Evolutionary conservation across 2,888 invertebrate species (phyloP), one percentile per base, ranked within the genome.

Genomic region (Pterostichus madidus): DNA sequence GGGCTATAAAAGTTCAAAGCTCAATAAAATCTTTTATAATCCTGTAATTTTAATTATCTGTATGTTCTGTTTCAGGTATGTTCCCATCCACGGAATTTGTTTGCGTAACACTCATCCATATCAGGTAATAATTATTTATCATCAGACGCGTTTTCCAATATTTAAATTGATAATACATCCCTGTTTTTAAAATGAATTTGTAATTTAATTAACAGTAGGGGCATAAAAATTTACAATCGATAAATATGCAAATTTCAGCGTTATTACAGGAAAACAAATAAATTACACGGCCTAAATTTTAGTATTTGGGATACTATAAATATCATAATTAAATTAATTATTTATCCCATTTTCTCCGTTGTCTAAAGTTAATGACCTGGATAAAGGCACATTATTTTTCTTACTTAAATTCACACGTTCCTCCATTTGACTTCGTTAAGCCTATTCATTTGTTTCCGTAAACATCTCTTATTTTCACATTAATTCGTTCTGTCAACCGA

Each of bases 381-480:
- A 64, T 35, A 64, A 64, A 64, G n/a, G 44, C 15, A 71, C 68
- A 71, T 71, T 44, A 71, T 71, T 44, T 71, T 39, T 44, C 68
- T 71, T 71, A 39, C 68, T 71, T 71, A 44, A 71, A 39, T 71
- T 71, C 68, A 71, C 68, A 71, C 68, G 68, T 71, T 17, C 68
- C 44, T 39, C 68, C 68, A 71, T 71, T 71, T 71, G 68, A 71
- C 68, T 71, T 44, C 68, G 68, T 71, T 71, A 71, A 71, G 68
- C 68, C 68, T 71, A 44, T 44, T 44, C 68, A 71, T 71, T 71
- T 71, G 68, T 71, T 71, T 71, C 44, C 68, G 68, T 71, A 71
- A 71, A 71, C 68, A 71, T 71, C 68, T 71, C 68, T 71, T 71
- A 71, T 71, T 71, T 44, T 71, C 68, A n/a, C 68, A 71, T 71